A percentile compares a stretch with the other conserved stretches of the same genome.
phyloP scores from a whole-genome alignment of 2,113 vertebrate genomes.

The Microtus ochrogaster region DNA sequence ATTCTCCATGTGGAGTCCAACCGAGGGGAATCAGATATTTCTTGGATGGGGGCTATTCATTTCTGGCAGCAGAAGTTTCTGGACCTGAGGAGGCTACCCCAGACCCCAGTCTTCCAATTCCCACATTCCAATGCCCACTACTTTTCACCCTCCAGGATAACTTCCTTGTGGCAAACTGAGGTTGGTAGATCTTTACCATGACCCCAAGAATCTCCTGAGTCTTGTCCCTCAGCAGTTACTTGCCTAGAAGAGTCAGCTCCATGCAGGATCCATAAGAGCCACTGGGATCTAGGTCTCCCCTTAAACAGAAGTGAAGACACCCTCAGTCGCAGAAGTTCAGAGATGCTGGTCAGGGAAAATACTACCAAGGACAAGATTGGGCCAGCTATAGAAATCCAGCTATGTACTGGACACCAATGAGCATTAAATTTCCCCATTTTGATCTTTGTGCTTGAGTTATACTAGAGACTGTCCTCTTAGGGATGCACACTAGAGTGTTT shows the following conservation, averaged over 20 bases:
- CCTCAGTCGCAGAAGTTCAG: too few relatives aligned
- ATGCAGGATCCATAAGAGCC: not conserved
- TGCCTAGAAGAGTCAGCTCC: not conserved
- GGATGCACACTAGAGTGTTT: not conserved
- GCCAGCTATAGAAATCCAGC: not conserved
- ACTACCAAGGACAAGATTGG: not conserved
- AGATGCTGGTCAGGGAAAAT: not conserved
- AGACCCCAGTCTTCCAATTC: not conserved
- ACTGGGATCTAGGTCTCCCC: not conserved
- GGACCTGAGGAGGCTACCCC: not conserved
- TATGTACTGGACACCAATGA: not conserved
- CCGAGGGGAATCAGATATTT: not conserved
- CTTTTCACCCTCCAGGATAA: not conserved
- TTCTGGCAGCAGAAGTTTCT: not conserved
- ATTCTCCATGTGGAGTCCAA: not conserved
- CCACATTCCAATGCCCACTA: not conserved
- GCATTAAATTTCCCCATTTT: not conserved
- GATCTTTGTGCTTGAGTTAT: not conserved
- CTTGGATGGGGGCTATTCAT: not conserved
- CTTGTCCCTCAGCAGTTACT: not conserved
- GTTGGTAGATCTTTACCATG: not conserved
- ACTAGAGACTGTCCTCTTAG: not conserved
- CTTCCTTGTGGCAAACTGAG: not conserved
- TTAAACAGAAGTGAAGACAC: not conserved
- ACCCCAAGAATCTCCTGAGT: not conserved